Evolutionary conservation across 2,888 invertebrate genomes (phyloP), one percentile per base, ranked within the genome.

Genomic region (Parnassius apollo): DNA sequence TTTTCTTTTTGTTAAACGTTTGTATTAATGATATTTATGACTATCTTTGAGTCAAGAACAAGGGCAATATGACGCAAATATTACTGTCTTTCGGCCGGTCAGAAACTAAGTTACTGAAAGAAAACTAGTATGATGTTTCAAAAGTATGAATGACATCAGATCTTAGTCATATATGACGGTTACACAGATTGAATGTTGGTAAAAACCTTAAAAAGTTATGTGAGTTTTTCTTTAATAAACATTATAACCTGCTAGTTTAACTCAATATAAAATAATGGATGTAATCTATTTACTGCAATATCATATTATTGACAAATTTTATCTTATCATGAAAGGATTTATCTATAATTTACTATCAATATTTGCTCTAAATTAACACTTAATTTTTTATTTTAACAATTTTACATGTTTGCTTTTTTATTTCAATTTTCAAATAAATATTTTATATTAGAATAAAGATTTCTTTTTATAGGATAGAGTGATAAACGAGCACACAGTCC

Each of bases 141-240:
- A 55, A 56, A 49, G 56, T 44, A 18, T 25, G 54, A 66, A 80
- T 85, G 85, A 86, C 84, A 85, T 86, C 82, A 85, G 79, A 65
- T 66, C 65, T 83, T 85, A 84, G 77, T 85, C 81, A 83, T 77
- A 71, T 72, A 60, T 64, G 55, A 62, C 57, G 61, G 59, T 54
- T 66, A 61, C 65, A 65, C 58, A 55, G 66, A 57, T 62, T 62
- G 60, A 61, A 59, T 48, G 64, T 9, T n/a, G 25, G n/a, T 9
- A 11, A 22, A 50, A 50, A 50, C 42, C 10, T 18, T 49, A 46
- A 13, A 52, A 57, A 51, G 12, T 25, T 45, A 35, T 35, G 35
- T 35, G 35, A 35, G 35, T 35, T 4, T 51, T 9, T 44, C 13
- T n/a, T 9, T 12, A 49, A n/a, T 49, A n/a, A 12, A 49, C 46